Percentiles rank a stretch among this genome's conserved stretches.
Conservation (phyloP, 2,888 invertebrate genomes). For the Terebella lapidaria region DNA sequence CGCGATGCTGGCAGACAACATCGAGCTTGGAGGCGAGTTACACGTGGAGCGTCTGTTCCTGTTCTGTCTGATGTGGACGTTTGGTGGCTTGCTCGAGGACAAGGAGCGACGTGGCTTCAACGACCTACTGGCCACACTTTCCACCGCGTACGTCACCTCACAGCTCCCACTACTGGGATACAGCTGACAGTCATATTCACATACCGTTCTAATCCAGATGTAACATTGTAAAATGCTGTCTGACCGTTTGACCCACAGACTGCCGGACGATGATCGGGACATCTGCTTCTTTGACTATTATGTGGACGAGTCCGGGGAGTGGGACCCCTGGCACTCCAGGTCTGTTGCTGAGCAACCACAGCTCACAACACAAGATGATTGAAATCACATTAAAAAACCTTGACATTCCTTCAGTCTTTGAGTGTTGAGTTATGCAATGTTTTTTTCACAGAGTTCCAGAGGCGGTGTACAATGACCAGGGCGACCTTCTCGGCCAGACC, state of each 20-base stretch:
- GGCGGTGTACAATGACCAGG: constrained; percentile 42
- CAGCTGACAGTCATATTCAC: no score
- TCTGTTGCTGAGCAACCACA: constrained; percentile 13
- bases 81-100: constrained; percentile 47
- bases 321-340: constrained; percentile 53
- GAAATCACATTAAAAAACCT: no score
- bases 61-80: constrained; percentile 53
- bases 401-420: neutral
- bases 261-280: constrained; percentile 53
- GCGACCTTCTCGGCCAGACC: constrained; percentile 48
- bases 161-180: no score
- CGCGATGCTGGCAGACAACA: constrained; percentile 52
- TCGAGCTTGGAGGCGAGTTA: constrained; percentile 50
- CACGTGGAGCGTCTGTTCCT: constrained; percentile 48
- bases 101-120: constrained; percentile 47
- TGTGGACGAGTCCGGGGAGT: constrained; percentile 54
- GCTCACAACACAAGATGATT: no score
- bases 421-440: neutral
- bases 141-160: constrained; percentile 44
- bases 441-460: constrained; percentile 41
- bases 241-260: constrained; percentile 27
- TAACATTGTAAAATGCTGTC: no score
- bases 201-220: no score
- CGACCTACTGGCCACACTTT: constrained; percentile 47
- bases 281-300: constrained; percentile 54